Evolutionary conservation across 2,888 invertebrate genomes (phyloP), one percentile per base, ranked within the genome.

Genomic region (Gymnocheta viridis): DNA sequence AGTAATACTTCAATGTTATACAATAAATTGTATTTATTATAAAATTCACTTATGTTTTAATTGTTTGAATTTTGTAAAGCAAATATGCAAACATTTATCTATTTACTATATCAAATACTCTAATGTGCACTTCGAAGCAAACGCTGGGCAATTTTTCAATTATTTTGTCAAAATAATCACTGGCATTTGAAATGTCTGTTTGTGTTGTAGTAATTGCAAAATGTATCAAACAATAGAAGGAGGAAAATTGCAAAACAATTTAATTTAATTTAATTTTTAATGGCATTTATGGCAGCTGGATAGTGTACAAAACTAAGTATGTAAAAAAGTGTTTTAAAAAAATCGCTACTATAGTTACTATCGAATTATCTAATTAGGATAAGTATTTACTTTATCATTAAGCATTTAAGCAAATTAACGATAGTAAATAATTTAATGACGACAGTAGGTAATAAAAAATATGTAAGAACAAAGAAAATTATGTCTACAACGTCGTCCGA

Each of bases 111-210:
- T 24, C 2, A 47, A 47, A 12, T 49, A 4, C 29, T 32, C 49
- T 22, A 4, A 32, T 29, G 29, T 29, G 5, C 4, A 35, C 12
- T 51, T 44, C 9, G 44, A 1, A 58, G 19, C 1, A 44, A 62
- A 27, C 10, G 19, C 19, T n/a, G 38, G 60, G 3, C 58, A 80
- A 80, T 73, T 67, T 51, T 54, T 69, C 62, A 60, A 74, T 81
- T 81, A 74, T 62, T 12, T 27, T 74, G 67, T 74, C 81, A 67
- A 51, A 62, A 17, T 51, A 60, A 58, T 19, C 4, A 32, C 12
- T 62, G 24, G 17, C 60, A 62, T 69, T 44, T 81, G 2, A 47
- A 64, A 5, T 4, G 22, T 17, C 17, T 3, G n/a, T 12, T 27
- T 54, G 27, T 29, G 54, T 29, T 29, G 29, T 0, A 27, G 1